These are phyloP conservation scores for Neolamprologus longior DNA, from an alignment of 2,113 vertebrate genomes.

Conservation along the genomic window DNA sequence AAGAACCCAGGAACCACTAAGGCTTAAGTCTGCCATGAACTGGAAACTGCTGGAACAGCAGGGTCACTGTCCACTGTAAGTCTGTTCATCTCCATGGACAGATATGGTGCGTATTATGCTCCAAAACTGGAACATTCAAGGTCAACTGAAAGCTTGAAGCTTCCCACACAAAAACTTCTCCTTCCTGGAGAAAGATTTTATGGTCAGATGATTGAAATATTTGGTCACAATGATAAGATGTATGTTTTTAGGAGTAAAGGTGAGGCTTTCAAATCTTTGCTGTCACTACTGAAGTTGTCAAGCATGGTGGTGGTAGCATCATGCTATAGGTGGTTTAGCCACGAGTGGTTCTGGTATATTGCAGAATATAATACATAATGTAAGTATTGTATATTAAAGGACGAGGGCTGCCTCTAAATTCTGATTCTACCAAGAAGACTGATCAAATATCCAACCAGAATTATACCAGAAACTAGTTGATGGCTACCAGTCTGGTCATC, in stretches of 20 bases:
- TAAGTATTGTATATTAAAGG: not conserved
- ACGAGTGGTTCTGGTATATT: fast-evolving
- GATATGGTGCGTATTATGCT: fast-evolving
- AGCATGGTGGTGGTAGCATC: not conserved
- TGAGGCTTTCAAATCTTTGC: not conserved
- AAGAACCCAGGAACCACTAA: not conserved
- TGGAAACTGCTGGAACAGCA: not conserved
- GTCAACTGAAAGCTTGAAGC: not conserved
- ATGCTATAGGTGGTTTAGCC: fast-evolving
- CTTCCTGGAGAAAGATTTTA: not conserved
- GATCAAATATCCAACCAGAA: not conserved
- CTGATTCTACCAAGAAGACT: not conserved
- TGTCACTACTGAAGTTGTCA: not conserved
- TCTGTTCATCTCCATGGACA: not conserved
- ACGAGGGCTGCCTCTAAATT: not conserved
- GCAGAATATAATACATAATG: not conserved
- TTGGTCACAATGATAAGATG: not conserved
- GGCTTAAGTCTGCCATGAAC: fast-evolving
- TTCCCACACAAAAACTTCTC: not conserved
- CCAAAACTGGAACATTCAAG: not conserved
- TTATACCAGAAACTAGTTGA: not conserved
- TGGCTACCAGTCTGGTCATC: not conserved
- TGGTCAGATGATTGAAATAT: not conserved
- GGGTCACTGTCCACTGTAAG: not conserved
- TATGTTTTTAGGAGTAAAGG: not conserved